Base-by-base conservation (phyloP, 2,888 invertebrate genomes). In the Notodonta ziczac region DNA sequence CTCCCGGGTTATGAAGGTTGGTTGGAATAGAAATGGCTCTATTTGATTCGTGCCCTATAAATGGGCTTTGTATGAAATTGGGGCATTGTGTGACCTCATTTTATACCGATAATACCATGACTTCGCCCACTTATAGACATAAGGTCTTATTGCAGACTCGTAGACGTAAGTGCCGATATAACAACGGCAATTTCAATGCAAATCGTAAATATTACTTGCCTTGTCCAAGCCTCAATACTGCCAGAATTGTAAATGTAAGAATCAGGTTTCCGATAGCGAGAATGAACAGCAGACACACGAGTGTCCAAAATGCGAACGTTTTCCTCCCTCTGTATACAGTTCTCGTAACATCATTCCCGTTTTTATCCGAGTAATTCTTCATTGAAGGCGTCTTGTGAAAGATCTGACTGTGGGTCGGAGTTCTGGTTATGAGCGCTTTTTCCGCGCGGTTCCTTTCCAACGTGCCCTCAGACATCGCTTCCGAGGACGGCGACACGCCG, bases 261-360 rank as follows among this genome's bases (percentile, higher is more conserved):
- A 97, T 90, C 58, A 98, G 93, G 90, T 98, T 98, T 12, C 97
- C 97, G 52, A 97, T 94, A 0, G 97, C 97, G 24, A 98, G 86
- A 8, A 97, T 87, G 60, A 97, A 94, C 8, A 97, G 85, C 48
- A 97, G 87, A 55, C 94, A 94, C 44, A 97, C 96, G 12, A 97
- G 90, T 0, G 96, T 96, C 98, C 98, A 98, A 79, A 98, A 96
- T 0, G 96, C 96, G 74, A 96, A 96, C 0, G 96, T 95, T 83
- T 95, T 95, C 44, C 95, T 84, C 12, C 95, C 95, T 70, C 83
- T 87, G 59, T 88, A 82, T 4, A 87, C 77, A 5, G 82, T 65
- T 75, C 90, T 92, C 13, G 83, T 85, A 42, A 93, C 91, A 77
- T 92, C 89, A 53, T 93, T 93, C 0, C 93, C 93, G 67, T 92